Percentiles rank a stretch among this genome's conserved stretches.
phyloP scores from a whole-genome alignment of 2,888 invertebrate species.

The Alcis repandata region DNA sequence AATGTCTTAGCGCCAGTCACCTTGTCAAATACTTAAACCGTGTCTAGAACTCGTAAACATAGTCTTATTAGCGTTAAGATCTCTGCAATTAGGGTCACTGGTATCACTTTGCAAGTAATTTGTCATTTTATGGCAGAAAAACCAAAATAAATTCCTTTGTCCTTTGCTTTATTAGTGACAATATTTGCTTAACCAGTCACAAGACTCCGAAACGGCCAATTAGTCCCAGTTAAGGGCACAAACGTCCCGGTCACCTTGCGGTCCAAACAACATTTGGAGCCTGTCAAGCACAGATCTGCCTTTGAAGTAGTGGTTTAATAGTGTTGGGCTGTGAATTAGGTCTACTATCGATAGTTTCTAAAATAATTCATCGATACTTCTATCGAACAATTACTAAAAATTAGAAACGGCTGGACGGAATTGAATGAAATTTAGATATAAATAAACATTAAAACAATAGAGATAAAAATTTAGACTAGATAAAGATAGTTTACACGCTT shows the following conservation, averaged over 20 bases:
- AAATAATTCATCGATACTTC: not conserved
- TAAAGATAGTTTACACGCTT: no score
- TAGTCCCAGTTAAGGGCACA: slow-evolving; percentile 36
- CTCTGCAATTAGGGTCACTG: not conserved
- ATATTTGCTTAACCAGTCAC: slow-evolving; percentile 2
- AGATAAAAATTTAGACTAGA: no score
- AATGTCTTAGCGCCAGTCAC: not conserved
- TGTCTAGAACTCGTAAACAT: not conserved
- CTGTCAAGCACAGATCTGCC: slow-evolving; percentile 38
- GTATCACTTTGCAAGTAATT: not conserved
- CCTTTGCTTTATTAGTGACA: slow-evolving; percentile 2
- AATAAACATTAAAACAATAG: no score
- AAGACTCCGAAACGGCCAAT: slow-evolving; percentile 26
- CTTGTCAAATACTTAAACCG: not conserved
- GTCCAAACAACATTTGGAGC: slow-evolving; percentile 36
- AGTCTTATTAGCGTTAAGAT: not conserved
- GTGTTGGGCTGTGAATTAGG: not conserved
- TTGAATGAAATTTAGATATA: no score
- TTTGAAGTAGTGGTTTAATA: slow-evolving; percentile 22
- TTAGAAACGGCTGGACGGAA: no score
- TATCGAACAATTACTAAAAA: not conserved
- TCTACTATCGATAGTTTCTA: not conserved
- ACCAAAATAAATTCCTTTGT: not conserved
- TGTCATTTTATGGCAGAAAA: not conserved
- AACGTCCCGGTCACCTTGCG: slow-evolving; percentile 36